Evolutionary conservation across 2,113 vertebrate genomes (phyloP).

Genomic region (Xenus cinereus): DNA sequence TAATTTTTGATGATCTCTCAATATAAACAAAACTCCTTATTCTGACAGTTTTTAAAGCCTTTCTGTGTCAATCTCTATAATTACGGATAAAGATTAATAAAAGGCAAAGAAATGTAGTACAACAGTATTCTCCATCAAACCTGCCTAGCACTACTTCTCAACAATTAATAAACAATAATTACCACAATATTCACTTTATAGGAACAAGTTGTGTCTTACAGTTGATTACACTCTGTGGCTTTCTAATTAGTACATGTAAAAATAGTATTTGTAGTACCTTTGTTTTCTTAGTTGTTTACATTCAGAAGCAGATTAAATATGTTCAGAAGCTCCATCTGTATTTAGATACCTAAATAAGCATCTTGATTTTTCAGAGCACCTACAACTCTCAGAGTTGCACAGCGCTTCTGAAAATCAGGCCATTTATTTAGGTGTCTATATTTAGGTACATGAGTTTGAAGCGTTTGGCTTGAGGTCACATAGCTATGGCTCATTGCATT

Average conservation of each 20-base stretch:
- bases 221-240: not conserved
- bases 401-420: conserved; percentile 49
- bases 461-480: conserved; percentile 51
- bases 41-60: not conserved
- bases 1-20: not conserved
- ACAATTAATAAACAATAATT: conserved; percentile 14
- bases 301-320: not conserved
- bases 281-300: not conserved
- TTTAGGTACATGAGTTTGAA: conserved; percentile 61
- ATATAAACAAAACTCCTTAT: not conserved
- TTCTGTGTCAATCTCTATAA: not conserved
- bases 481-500: conserved; percentile 44
- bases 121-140: not conserved
- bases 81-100: not conserved
- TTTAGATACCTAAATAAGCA: conserved; percentile 2
- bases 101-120: not conserved
- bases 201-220: not conserved
- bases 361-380: conserved; percentile 49
- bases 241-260: conserved; percentile 3
- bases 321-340: not conserved
- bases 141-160: not conserved
- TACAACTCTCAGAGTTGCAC: not conserved
- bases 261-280: not conserved
- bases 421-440: conserved; percentile 65
- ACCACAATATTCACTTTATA: not conserved